These are phyloP conservation scores for Hemichromis elongatus DNA, from an alignment of 2,113 vertebrate species.

Conservation along the genomic window DNA sequence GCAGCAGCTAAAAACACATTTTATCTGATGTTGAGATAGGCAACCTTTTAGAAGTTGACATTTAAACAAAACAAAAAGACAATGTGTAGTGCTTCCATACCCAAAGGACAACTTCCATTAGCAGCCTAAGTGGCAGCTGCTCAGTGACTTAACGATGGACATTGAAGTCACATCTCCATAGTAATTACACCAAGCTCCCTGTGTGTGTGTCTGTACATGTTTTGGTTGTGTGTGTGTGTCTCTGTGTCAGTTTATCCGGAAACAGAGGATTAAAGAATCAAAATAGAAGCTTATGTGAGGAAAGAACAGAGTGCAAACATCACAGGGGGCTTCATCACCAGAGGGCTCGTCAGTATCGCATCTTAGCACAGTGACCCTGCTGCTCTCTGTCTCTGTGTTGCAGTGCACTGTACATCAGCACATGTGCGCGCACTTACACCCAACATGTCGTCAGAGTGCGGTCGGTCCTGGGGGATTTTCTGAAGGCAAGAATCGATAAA, in stretches of 20 bases:
- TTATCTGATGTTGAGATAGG: neutral
- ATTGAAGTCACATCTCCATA: constrained; percentile 23
- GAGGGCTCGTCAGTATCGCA: constrained; percentile 1
- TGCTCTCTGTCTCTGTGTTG: neutral
- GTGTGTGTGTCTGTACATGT: neutral
- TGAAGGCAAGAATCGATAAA: constrained; percentile 92
- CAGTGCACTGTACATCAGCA: neutral
- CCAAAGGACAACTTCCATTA: constrained; percentile 40
- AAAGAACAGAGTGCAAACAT: constrained; percentile 21
- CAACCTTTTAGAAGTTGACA: neutral
- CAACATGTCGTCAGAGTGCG: constrained; percentile 85
- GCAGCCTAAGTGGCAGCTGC: constrained; percentile 47
- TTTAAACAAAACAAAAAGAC: neutral
- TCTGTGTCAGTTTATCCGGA: constrained; percentile 16
- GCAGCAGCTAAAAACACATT: neutral
- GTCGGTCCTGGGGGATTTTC: constrained; percentile 88
- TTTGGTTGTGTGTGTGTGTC: neutral
- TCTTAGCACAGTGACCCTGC: constrained; percentile 24
- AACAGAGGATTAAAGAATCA: constrained; percentile 44
- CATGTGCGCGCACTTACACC: constrained; percentile 70
- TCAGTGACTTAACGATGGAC: constrained; percentile 28
- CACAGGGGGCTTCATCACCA: constrained; percentile 39
- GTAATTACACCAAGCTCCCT: constrained; percentile 6
- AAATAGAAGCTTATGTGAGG: constrained; percentile 48
- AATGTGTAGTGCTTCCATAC: neutral